Evolutionary conservation across 2,113 vertebrate genomes (phyloP), one percentile per base, ranked within the genome.

Genomic region (Ictidomys tridecemlineatus): DNA sequence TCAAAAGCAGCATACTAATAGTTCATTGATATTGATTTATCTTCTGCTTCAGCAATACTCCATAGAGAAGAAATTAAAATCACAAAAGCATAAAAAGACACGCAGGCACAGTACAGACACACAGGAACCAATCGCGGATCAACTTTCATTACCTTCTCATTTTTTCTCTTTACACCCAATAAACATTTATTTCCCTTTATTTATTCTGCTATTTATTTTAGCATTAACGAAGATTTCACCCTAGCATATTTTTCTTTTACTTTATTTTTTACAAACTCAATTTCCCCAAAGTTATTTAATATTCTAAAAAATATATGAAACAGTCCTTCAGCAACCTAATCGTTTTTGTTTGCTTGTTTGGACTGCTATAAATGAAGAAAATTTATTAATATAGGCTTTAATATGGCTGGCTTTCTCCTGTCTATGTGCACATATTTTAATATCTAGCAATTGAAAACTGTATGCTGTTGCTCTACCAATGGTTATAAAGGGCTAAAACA

Each of bases 141-240:
- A 97, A 65, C 93, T 95, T 88, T 65, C 96, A 85, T 95, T 94
- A 39, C 53, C 95, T 97, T 72, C 93, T 51, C 83, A 95, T 97
- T 98, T 96, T 95, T 94, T 96, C 97, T 26, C 97, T 96, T 82
- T 98, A 94, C 92, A 74, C 67, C 88, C 94, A 98, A 96, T 94
- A 73, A 88, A 96, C 34, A 20, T 69, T 92, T 56, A 85, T 94
- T 93, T 93, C 73, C 37, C 63, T 88, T 56, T 95, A 93, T 96
- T 97, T 97, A 61, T 94, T 61, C 58, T 96, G 78, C 84, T 72
- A 85, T 65, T 97, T 97, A 93, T 87, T 98, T 97, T 0, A 94
- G n/a, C 80, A 90, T 97, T 92, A 97, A 97, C 45, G 92, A 16
- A 72, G 91, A 95, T 96, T 95, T 39, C 73, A 2, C 69, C 42